Percentiles rank a stretch among this genome's conserved stretches.
Evolutionary conservation across 2,888 invertebrate genomes (phyloP).

Genomic region (Pedicia rivosa): DNA sequence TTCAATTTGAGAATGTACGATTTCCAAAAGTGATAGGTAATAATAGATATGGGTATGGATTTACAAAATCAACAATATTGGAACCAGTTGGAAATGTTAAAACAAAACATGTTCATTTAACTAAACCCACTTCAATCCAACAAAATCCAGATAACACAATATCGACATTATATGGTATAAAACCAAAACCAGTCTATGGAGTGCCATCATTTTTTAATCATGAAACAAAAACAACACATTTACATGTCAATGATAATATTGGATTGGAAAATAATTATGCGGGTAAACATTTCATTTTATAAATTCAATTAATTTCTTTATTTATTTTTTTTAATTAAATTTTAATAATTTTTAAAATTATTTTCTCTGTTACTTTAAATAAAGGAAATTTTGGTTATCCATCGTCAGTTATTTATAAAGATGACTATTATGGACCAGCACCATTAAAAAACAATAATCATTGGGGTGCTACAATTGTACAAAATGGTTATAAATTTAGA

Average conservation of each 20-base stretch:
- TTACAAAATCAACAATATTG: slow-evolving; percentile 3
- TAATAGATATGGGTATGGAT: not conserved
- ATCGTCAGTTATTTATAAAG: slow-evolving; percentile 7
- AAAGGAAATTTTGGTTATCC: slow-evolving; percentile 2
- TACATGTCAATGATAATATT: not conserved
- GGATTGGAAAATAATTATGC: slow-evolving; percentile 4
- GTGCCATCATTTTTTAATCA: slow-evolving; percentile 3
- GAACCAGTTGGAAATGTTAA: not conserved
- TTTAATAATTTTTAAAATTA: too few relatives aligned
- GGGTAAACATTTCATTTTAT: slow-evolving; percentile 3
- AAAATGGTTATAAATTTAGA: slow-evolving; percentile 20
- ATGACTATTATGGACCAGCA: slow-evolving; percentile 35
- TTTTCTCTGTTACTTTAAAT: too few relatives aligned
- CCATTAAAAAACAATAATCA: slow-evolving; percentile 26
- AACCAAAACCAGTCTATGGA: slow-evolving; percentile 10
- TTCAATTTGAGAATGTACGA: slow-evolving; percentile 1
- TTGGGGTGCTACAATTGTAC: slow-evolving; percentile 8
- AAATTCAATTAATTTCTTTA: not conserved
- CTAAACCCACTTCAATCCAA: too few relatives aligned
- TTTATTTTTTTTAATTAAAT: not conserved
- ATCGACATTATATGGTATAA: too few relatives aligned
- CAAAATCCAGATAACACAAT: too few relatives aligned
- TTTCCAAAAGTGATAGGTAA: not conserved
- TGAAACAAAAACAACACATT: not conserved
- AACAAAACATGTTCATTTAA: slow-evolving; percentile 2